These are phyloP conservation scores for Aphidius gifuensis DNA, from an alignment of 1,140 invertebrate genomes.

Conservation along the genomic window DNA sequence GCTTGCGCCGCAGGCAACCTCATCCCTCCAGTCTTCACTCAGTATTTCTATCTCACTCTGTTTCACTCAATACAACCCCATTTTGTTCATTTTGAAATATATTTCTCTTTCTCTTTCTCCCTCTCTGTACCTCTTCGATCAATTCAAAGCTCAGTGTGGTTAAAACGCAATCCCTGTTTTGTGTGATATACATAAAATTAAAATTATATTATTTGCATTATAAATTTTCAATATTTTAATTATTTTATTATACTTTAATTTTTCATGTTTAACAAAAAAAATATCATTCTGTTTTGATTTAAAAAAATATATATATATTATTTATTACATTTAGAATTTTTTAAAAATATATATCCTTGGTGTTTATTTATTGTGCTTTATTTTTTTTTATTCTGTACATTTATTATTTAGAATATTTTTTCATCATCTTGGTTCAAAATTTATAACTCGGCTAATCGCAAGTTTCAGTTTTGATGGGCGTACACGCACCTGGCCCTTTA, in stretches of 20 bases:
- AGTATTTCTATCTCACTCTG: constrained; percentile 29
- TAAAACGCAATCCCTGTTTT: not conserved
- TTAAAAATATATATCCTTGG: no score
- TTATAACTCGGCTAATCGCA: constrained; percentile 29
- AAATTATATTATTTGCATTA: no score
- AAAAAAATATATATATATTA: no score
- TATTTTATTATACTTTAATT: not conserved
- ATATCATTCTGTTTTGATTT: no score
- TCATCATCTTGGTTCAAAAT: constrained; percentile 17
- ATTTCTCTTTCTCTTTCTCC: constrained; percentile 23
- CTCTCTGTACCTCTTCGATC: constrained; percentile 38
- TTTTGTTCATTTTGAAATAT: not conserved
- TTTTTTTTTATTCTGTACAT: no score
- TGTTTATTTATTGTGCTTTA: no score
- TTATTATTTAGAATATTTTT: not conserved
- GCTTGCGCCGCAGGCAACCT: constrained; percentile 52
- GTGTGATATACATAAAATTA: no score
- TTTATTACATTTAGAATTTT: no score
- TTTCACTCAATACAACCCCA: constrained; percentile 28
- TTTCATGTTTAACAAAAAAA: not conserved
- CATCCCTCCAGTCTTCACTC: constrained; percentile 23
- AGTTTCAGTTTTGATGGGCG: constrained; percentile 6
- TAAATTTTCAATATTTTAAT: not conserved
- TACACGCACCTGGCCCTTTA: constrained; percentile 27
- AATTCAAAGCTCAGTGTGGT: constrained; percentile 35